These are phyloP conservation scores for Crotalus horridus DNA, from an alignment of 2,113 vertebrate genomes.

Conservation along the genomic window DNA sequence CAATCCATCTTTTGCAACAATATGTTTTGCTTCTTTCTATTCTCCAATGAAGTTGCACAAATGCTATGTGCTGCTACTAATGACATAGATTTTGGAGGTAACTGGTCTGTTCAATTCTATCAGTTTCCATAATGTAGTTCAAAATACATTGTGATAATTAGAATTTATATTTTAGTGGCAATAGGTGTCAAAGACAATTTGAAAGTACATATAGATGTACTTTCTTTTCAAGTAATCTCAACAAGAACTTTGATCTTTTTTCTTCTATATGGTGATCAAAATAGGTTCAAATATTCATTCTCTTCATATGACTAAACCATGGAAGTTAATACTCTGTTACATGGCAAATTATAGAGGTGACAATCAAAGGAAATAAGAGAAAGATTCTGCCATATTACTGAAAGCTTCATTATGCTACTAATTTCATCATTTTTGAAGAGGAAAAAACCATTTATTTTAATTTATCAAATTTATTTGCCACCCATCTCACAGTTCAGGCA, in stretches of 20 bases:
- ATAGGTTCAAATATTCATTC: background rate
- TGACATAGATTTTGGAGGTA: background rate
- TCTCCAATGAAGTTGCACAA: background rate
- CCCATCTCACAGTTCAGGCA: background rate
- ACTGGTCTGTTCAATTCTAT: constrained; percentile 8
- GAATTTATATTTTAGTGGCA: background rate
- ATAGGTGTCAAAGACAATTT: background rate
- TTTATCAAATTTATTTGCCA: background rate
- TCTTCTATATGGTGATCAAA: background rate
- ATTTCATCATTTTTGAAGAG: background rate
- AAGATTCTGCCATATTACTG: background rate
- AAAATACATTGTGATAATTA: background rate
- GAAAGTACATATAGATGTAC: background rate
- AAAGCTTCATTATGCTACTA: background rate
- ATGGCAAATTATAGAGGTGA: background rate
- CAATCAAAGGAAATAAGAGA: background rate
- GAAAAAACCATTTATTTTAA: background rate
- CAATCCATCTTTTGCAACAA: background rate
- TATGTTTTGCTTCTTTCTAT: background rate
- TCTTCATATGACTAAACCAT: background rate
- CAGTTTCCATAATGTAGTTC: background rate
- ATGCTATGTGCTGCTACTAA: background rate
- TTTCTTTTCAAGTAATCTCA: background rate
- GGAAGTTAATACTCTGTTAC: background rate
- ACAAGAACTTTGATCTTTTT: background rate